A percentile compares a stretch with the other conserved stretches of the same genome.
phyloP scores from a whole-genome alignment of 1,140 invertebrate species.

The Ceratina australensis region DNA sequence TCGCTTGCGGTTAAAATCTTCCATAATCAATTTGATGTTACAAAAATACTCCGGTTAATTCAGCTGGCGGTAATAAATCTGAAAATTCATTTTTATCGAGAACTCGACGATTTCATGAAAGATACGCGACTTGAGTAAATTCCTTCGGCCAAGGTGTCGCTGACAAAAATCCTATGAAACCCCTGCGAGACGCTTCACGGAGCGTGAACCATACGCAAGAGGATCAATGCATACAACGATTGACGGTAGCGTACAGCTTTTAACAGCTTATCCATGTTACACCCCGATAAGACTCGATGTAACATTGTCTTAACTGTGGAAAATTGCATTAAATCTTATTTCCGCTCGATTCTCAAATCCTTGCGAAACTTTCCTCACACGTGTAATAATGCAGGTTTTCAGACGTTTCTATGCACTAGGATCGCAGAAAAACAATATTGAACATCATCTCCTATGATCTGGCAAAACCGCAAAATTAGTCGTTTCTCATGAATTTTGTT shows the following conservation, averaged over 20 bases:
- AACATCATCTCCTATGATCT: too few species aligned
- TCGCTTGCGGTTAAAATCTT: neutral
- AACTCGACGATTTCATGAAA: neutral
- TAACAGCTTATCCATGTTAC: constrained; percentile 58
- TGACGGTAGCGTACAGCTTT: constrained; percentile 49
- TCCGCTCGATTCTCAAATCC: too few species aligned
- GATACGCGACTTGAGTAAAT: constrained; percentile 7
- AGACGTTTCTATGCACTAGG: too few species aligned
- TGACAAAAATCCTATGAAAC: constrained; percentile 42
- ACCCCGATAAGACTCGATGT: constrained; percentile 44
- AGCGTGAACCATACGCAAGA: constrained; percentile 41
- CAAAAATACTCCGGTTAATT: too few species aligned
- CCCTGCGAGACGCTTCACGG: constrained; percentile 34
- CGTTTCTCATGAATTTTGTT: too few species aligned
- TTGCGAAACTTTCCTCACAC: too few species aligned
- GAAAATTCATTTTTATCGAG: too few species aligned
- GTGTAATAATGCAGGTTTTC: too few species aligned
- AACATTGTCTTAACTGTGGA: constrained; percentile 47
- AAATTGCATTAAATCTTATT: constrained; percentile 52
- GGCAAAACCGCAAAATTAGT: too few species aligned
- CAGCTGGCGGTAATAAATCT: too few species aligned
- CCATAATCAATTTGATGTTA: neutral
- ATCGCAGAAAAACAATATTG: too few species aligned
- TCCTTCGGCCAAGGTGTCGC: constrained; percentile 34
- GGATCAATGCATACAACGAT: constrained; percentile 42